phyloP scores from a whole-genome alignment of 2,888 invertebrate species.

The Blera fallax region DNA sequence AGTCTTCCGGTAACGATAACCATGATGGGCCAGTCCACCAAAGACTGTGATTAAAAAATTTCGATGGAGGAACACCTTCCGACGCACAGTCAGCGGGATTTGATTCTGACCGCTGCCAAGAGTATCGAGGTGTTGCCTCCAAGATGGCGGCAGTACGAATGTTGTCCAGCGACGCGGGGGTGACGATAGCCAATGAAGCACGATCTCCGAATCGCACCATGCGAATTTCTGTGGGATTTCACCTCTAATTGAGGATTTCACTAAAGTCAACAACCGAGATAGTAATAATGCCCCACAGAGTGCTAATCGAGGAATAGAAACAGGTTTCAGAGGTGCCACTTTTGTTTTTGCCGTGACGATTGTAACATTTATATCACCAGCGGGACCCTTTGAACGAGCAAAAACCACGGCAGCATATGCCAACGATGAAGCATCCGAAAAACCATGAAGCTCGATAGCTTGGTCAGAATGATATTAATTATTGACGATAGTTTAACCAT shows the following conservation, averaged over 20 bases:
- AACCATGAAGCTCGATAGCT: constrained; percentile 5
- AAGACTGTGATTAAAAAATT: constrained; percentile 21
- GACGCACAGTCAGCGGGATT: constrained; percentile 73
- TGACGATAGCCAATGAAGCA: constrained; percentile 74
- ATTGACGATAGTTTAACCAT: neutral
- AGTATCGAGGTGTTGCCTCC: neutral
- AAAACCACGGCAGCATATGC: constrained; percentile 41
- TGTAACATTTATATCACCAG: neutral
- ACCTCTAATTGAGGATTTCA: constrained; percentile 22
- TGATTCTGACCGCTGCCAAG: constrained; percentile 52
- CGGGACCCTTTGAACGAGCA: neutral
- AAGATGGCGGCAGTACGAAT: constrained; percentile 57
- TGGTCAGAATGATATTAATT: neutral
- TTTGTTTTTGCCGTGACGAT: constrained; percentile 15
- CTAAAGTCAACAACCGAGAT: constrained; percentile 6
- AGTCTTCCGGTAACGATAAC: constrained; percentile 1
- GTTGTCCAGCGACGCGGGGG: constrained; percentile 63
- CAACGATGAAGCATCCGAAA: neutral
- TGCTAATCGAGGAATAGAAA: constrained; percentile 52
- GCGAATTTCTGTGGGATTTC: constrained; percentile 15
- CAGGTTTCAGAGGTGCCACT: constrained; percentile 44
- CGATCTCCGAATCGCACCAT: constrained; percentile 76
- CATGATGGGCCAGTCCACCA: constrained; percentile 70
- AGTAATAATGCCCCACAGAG: constrained; percentile 47
- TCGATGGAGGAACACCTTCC: constrained; percentile 47